Conservation (phyloP, 2,113 vertebrate genomes). For the Globicephala melas region DNA sequence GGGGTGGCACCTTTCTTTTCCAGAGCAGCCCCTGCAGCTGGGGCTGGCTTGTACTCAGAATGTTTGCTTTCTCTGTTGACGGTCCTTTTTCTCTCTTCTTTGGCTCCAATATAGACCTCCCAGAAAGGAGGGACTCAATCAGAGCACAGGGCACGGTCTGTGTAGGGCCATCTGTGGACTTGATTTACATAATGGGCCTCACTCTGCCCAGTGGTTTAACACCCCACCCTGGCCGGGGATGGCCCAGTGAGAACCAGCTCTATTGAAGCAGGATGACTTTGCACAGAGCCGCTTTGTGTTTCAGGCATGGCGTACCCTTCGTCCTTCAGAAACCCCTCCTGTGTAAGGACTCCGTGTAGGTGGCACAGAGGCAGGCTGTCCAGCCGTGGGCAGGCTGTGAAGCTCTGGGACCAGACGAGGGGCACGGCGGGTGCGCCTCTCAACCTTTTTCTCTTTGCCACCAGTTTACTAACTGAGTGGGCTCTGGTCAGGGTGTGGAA, state of each 20-base stretch:
- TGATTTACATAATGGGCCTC: not conserved
- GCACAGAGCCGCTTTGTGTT: constrained; percentile 9
- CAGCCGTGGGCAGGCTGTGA: no score
- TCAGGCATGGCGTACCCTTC: not conserved
- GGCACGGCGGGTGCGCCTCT: not conserved
- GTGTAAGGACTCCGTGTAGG: rapidly evolving
- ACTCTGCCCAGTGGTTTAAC: not conserved
- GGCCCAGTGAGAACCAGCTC: not conserved
- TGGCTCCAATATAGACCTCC: constrained; percentile 27
- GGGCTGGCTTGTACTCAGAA: not conserved
- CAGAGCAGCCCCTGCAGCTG: not conserved
- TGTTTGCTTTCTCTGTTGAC: not conserved
- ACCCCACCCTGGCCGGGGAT: not conserved
- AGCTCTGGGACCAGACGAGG: rapidly evolving
- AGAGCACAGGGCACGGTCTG: constrained; percentile 30
- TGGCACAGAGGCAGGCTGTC: not conserved
- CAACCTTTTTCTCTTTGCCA: not conserved
- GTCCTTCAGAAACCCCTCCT: not conserved
- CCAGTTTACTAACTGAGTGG: rapidly evolving
- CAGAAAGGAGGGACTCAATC: constrained; percentile 4
- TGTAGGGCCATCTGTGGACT: not conserved
- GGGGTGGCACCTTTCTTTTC: not conserved
- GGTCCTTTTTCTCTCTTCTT: not conserved
- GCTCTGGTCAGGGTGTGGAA: not conserved
- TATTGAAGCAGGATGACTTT: not conserved